These are phyloP conservation scores for Zaprionus davidi DNA, from an alignment of 1,140 invertebrate species.

Conservation along the genomic window DNA sequence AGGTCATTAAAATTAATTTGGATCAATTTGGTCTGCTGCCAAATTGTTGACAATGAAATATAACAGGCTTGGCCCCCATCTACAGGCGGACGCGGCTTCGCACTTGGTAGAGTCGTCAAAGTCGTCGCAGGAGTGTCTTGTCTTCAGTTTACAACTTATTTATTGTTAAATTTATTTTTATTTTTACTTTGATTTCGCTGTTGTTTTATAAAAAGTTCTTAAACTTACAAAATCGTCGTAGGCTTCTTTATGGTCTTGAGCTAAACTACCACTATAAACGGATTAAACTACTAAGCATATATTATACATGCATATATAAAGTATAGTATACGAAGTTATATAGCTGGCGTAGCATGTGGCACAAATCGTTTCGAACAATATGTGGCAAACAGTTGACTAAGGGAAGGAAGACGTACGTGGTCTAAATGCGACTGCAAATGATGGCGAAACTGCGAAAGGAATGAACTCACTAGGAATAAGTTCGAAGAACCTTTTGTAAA, in stretches of 20 bases:
- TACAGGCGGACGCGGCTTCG: conserved; percentile 13
- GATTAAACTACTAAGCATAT: conserved; percentile 6
- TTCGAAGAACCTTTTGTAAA: background rate
- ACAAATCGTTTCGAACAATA: conserved; percentile 73
- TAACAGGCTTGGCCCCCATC: conserved; percentile 52
- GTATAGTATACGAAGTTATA: conserved; percentile 3
- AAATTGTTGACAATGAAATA: conserved; percentile 84
- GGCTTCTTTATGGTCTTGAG: conserved; percentile 50
- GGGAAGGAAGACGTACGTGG: conserved; percentile 36
- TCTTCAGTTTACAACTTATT: conserved; percentile 76
- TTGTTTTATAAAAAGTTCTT: conserved; percentile 53
- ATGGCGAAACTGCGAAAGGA: background rate
- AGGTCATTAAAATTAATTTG: conserved; percentile 84
- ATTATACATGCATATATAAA: conserved; percentile 1
- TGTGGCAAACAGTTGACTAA: conserved; percentile 50
- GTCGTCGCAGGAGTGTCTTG: conserved; percentile 28
- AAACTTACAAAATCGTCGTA: conserved; percentile 77
- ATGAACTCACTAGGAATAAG: background rate
- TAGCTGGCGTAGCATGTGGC: conserved; percentile 9
- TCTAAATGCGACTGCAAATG: conserved; percentile 1
- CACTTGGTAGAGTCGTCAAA: conserved; percentile 70
- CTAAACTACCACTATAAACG: conserved; percentile 60
- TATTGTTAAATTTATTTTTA: conserved; percentile 45
- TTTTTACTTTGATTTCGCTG: conserved; percentile 56
- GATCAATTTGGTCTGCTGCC: conserved; percentile 84